phyloP scores from a whole-genome alignment of 2,113 vertebrate genomes.

The Mobula birostris region DNA sequence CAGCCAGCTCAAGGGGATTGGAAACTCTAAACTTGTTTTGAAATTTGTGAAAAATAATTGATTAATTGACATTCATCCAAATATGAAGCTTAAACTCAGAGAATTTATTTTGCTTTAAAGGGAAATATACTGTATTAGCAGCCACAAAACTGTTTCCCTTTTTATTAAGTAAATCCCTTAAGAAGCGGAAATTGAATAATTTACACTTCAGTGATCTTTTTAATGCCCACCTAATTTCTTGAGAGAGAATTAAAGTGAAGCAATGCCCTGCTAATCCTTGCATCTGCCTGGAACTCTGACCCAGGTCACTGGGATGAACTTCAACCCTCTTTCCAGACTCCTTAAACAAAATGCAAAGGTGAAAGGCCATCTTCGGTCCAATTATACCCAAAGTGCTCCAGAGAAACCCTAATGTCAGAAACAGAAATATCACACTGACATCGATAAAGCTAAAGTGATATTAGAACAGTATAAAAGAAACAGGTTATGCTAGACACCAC shows the following conservation, averaged over 20 bases:
- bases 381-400: too few species aligned
- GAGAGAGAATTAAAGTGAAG: not conserved
- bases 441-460: not conserved
- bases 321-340: not conserved
- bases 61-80: not conserved
- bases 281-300: not conserved
- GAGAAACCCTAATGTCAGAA: not conserved
- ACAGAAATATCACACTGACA: not conserved
- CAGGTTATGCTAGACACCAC: not conserved
- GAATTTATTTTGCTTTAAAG: slow-evolving; percentile 33
- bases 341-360: too few species aligned
- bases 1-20: not conserved
- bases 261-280: not conserved
- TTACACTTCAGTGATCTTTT: not conserved
- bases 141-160: not conserved
- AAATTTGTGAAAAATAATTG: not conserved
- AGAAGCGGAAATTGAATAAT: not conserved
- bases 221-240: not conserved
- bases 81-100: not conserved
- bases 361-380: not conserved
- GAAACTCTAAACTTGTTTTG: not conserved
- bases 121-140: slow-evolving; percentile 15
- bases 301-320: not conserved
- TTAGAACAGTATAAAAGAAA: not conserved
- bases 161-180: not conserved